Base-by-base conservation (phyloP, 2,888 invertebrate genomes). In the Hemicrepidius hirtus region DNA sequence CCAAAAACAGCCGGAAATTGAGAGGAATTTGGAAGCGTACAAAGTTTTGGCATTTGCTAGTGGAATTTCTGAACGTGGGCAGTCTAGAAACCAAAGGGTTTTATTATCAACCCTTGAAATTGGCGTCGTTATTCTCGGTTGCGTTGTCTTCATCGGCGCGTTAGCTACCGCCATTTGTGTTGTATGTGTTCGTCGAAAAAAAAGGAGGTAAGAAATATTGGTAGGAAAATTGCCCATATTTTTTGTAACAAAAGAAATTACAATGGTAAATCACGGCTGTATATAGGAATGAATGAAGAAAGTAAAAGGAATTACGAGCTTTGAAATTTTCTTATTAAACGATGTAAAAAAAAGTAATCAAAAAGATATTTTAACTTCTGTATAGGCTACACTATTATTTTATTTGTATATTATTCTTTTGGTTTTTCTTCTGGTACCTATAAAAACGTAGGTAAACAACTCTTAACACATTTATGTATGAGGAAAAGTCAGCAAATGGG, bases 71-170 rank as follows among this genome's bases (percentile, higher is more conserved):
- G 85, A 85, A 59, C 80, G 79, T 24, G 78, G 49, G 85, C 87
- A 80, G 85, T 88, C 74, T 37, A 80, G 83, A 70, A 86, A 80
- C 76, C 87, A 87, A 72, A 84, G 86, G 68, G 86, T 87, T 69
- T 81, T 88, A 21, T 86, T 91, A 49, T 93, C 93, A 21, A 92
- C 94, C 0, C 89, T 95, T 80, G 95, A 96, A 86, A 91, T 95
- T 59, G 92, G 94, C 24, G 93, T 95, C 0, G 92, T 96, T 12
- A 92, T 94, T 0, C 88, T 96, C 5, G 94, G 95, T 2, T 93
- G 94, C 75, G 88, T 95, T 60, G 93, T 96, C 64, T 94, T 95
- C 83, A 86, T 95, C 49, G 96, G 95, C 0, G 95, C 95, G 0
- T 89, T 94, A 66, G 90, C 94, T 7, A 93, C 95, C 0, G 94